Base-by-base conservation (phyloP, 2,113 vertebrate species). In the Chitala chitala region DNA sequence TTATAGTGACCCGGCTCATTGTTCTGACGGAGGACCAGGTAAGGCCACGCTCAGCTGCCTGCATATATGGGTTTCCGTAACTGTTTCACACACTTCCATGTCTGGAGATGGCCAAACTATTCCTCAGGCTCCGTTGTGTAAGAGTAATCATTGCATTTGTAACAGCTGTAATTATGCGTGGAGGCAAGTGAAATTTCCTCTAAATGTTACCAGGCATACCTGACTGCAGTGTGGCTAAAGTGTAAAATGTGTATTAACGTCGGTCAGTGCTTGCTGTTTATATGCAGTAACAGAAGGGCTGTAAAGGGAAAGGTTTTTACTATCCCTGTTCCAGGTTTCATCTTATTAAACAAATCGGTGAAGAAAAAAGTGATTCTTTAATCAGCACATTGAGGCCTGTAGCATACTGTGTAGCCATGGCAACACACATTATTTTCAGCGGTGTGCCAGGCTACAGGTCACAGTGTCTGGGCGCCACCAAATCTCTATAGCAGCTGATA, bases 11-110 rank as follows among this genome's bases (percentile, higher is more conserved):
- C 73, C 92, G 96, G 58, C 86, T 99, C 87, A 98, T 99, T 83
- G 93, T 99, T 85, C 94, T 99, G 78, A 99, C 96, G 3, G 96
- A 99, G 89, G 96, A 99, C 85, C 96, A 99, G 95, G 95, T 98
- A 88, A 92, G 92, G 80, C 56, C 54, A 54, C 64, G 44, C 33
- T 54, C 46, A n/a, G 53, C 48, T n/a, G 15, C 56, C 24, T 38
- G 44, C 51, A 63, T 61, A 74, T 9, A 69, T 44, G 40, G 59
- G 64, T 38, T 73, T 61, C 26, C 20, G 51, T 56, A 1, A 73
- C 46, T 13, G 75, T 22, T 73, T 36, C 22, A 33, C 76, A n/a
- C 29, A 13, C 40, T 56, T 58, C 50, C 54, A 50, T 36, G 12
- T 12, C n/a, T 50, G 24, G 48, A 1, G 58, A 22, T 56, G 22